Base-by-base conservation (phyloP, 2,888 invertebrate species). In the Geotrupes spiniger region DNA sequence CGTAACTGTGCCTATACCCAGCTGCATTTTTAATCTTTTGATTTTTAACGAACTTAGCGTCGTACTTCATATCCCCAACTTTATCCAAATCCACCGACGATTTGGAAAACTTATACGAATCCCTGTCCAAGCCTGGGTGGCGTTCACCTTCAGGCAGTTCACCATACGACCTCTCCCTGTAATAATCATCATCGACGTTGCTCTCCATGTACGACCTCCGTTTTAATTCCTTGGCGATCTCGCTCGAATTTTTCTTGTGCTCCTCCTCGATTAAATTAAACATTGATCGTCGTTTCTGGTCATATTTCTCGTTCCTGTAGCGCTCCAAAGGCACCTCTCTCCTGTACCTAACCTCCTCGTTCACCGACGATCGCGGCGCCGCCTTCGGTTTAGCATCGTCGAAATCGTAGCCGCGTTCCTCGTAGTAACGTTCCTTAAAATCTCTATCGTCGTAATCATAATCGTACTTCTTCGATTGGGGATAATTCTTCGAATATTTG, bases 1-100 rank as follows among this genome's bases (percentile, higher is more conserved):
- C 84, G 60, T 83, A 84, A 63, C 83, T 84, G 63, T 84, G 84
- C 42, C 84, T 76, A 51, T 72, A 73, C 1, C 71, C 71, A 2
- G 66, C 69, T 0, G 61, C 46, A 41, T 59, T 63, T 14, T 61
- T 62, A 12, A 54, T 56, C 49, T 69, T 69, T 45, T 69, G 69
- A 51, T 66, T 69, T 43, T 69, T 70, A 0, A 62, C 44, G 36
- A 60, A 68, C 52, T 67, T 66, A 10, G 54, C 49, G 49, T 68
- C 65, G 40, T 65, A 66, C 37, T 66, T 66, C 38, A 49, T 39
- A 9, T 50, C 57, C 0, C 59, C 57, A 1, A 64, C 56, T 56
- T 68, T 66, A 51, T 72, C 72, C 36, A 67, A 39, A 17, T 71
- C 71, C 0, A 56, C 55, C 6, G 63, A 61, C 0, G 69, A 68